Conservation (phyloP, 2,113 vertebrate species). For the Ovis aries region ARS-UI_Ramb_v3.0 NC_056061.1:85919501-85920000, state of each 20-base stretch:
- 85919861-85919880: neutral
- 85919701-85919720: neutral
- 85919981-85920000: neutral
- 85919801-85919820: neutral
- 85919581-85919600: neutral
- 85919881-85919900: neutral
- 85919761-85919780: neutral
- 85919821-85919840: conserved; percentile 4
- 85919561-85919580: neutral
- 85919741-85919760: neutral
- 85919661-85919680: neutral
- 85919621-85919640: neutral
- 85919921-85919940: neutral
- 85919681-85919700: neutral
- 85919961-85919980: neutral
- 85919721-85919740: neutral
- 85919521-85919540: neutral
- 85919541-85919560: neutral
- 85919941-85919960: neutral
- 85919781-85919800: neutral
- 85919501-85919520: neutral
- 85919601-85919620: neutral
- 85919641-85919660: neutral
- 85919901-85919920: neutral
- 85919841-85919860: neutral